Evolutionary conservation across 2,113 vertebrate genomes (phyloP).

Genomic region (Nibea coibor): DNA sequence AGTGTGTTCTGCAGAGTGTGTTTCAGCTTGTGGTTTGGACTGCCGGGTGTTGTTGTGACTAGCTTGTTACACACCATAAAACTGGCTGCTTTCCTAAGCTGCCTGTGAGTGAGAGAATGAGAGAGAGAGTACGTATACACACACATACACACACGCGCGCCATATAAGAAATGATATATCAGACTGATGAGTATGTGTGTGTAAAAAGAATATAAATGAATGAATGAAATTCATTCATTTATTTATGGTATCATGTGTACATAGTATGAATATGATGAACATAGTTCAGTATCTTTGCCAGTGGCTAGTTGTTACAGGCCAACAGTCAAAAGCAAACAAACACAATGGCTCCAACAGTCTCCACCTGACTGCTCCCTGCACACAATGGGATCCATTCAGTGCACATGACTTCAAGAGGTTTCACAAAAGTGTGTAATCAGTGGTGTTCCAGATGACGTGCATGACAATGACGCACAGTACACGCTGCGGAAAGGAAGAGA

Average conservation of each 20-base stretch:
- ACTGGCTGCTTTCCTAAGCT: not conserved
- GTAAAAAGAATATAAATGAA: too few species aligned
- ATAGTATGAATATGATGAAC: not conserved
- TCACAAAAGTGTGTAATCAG: not conserved
- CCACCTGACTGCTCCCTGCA: conserved; percentile 14
- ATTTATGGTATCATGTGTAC: not conserved
- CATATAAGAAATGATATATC: not conserved
- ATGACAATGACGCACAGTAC: not conserved
- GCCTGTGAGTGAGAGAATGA: not conserved
- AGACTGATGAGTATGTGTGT: not conserved
- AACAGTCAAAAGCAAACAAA: conserved; percentile 4
- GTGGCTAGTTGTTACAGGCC: conserved; percentile 5
- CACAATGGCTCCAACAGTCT: conserved; percentile 27
- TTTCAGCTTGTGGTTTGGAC: conserved; percentile 33
- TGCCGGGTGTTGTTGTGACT: conserved; percentile 29
- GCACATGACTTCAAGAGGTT: not conserved
- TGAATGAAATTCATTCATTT: not conserved
- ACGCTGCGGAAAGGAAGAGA: not conserved
- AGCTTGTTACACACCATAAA: not conserved
- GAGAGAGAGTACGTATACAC: not conserved
- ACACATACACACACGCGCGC: not conserved
- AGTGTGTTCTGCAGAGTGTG: not conserved
- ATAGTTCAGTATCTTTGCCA: not conserved
- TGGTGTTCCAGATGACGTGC: not conserved
- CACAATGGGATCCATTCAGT: conserved; percentile 23